Evolutionary conservation across 2,113 vertebrate species (phyloP).

Genomic region (Psittacula cyanocephala): DNA sequence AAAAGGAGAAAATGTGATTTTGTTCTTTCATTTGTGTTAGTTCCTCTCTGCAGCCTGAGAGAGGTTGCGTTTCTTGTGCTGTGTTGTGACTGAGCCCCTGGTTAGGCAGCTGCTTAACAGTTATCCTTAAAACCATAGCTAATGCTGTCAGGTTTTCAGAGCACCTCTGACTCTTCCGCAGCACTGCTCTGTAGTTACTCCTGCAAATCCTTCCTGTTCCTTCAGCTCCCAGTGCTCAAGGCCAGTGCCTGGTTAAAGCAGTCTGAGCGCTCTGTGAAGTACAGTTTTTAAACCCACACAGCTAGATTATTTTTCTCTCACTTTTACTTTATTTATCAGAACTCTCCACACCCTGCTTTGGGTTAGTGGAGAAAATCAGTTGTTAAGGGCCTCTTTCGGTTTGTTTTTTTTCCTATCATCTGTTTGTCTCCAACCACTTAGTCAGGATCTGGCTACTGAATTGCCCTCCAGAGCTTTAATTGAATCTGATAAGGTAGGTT

Average conservation of each 20-base stretch:
- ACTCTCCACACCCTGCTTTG: background rate
- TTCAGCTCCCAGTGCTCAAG: background rate
- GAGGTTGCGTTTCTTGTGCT: background rate
- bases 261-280: background rate
- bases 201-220: background rate
- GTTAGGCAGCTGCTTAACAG: background rate
- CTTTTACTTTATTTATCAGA: background rate
- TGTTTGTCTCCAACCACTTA: background rate
- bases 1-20: background rate
- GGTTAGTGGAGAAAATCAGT: background rate
- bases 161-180: background rate
- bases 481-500: background rate
- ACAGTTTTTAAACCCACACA: background rate
- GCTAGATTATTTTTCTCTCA: background rate
- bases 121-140: background rate
- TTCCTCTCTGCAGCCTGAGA: background rate
- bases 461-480: background rate
- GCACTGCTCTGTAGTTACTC: background rate
- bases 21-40: background rate
- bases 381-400: background rate
- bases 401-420: background rate
- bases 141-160: background rate
- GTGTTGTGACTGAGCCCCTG: background rate
- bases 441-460: background rate
- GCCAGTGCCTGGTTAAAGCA: background rate